phyloP scores from a whole-genome alignment of 2,113 vertebrate genomes.

The Paracyprichromis sp. region DNA sequence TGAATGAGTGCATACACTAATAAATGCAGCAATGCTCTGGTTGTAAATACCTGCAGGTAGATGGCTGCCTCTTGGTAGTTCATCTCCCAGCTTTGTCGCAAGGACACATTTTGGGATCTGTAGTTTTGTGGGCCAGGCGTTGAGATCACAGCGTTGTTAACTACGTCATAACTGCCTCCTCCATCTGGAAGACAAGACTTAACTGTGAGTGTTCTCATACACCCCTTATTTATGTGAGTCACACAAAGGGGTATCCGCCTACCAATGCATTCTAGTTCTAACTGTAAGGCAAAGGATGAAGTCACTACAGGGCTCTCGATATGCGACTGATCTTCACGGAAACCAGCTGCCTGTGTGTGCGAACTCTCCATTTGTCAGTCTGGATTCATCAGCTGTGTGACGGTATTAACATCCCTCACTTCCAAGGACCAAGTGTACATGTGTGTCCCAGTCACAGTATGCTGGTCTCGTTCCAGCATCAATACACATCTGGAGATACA shows the following conservation, averaged over 20 bases:
- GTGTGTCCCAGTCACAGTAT: slow-evolving; percentile 15
- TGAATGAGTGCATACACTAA: not conserved
- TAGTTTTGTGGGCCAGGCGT: slow-evolving; percentile 70
- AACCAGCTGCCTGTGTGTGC: slow-evolving; percentile 9
- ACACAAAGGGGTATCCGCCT: not conserved
- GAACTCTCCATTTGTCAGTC: slow-evolving; percentile 47
- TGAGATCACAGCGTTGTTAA: slow-evolving; percentile 62
- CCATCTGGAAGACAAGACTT: slow-evolving; percentile 60
- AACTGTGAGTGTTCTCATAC: not conserved
- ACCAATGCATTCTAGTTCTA: slow-evolving; percentile 47
- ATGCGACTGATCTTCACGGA: slow-evolving; percentile 1
- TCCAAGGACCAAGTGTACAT: not conserved
- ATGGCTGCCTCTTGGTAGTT: slow-evolving; percentile 97
- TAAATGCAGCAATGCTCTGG: not conserved
- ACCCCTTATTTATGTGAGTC: not conserved
- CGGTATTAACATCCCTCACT: not conserved
- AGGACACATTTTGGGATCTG: slow-evolving; percentile 63
- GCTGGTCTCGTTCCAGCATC: slow-evolving; percentile 7
- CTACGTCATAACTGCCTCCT: slow-evolving; percentile 68
- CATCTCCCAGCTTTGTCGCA: slow-evolving; percentile 88
- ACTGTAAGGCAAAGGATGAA: slow-evolving; percentile 41
- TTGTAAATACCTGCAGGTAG: slow-evolving; percentile 86
- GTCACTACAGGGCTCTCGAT: slow-evolving; percentile 36
- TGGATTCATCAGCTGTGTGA: slow-evolving; percentile 2
- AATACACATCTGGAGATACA: slow-evolving; percentile 39